These are phyloP conservation scores for Drosophila pruinosa DNA, from an alignment of 1,140 invertebrate genomes.

Conservation along the genomic window DNA sequence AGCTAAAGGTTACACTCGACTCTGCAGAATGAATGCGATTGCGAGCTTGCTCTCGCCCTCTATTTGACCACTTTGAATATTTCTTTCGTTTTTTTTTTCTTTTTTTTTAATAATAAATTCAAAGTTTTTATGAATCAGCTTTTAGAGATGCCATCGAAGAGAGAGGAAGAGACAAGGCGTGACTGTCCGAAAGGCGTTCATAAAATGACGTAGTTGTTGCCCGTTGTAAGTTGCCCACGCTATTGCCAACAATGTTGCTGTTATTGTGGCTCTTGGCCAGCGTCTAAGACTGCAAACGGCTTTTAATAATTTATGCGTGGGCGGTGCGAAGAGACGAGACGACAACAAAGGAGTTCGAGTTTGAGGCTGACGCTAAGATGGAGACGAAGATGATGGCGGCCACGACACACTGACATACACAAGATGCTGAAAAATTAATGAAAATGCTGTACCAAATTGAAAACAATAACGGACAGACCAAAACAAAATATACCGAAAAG, in stretches of 20 bases:
- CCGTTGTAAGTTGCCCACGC: constrained; percentile 17
- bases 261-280: constrained; percentile 31
- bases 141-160: constrained; percentile 26
- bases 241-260: background rate
- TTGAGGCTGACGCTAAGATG: background rate
- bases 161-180: constrained; percentile 13
- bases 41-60: background rate
- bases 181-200: constrained; percentile 43
- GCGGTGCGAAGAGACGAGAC: constrained; percentile 44
- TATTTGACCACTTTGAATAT: background rate
- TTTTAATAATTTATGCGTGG: constrained; percentile 77
- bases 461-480: constrained; percentile 65
- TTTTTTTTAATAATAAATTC: constrained; percentile 62
- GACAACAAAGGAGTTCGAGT: constrained; percentile 41
- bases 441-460: constrained; percentile 77
- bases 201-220: constrained; percentile 38
- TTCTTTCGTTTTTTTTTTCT: background rate
- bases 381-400: constrained; percentile 34
- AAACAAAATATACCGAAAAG: constrained; percentile 2
- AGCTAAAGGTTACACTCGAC: constrained; percentile 2
- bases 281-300: constrained; percentile 53
- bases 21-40: background rate
- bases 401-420: constrained; percentile 48
- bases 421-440: constrained; percentile 73
- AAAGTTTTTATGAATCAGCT: constrained; percentile 74